A percentile compares a stretch with the other conserved stretches of the same genome.
These are phyloP conservation scores for Ciconia maguari DNA, from an alignment of 2,113 vertebrate genomes.

Conservation along the genomic window DNA sequence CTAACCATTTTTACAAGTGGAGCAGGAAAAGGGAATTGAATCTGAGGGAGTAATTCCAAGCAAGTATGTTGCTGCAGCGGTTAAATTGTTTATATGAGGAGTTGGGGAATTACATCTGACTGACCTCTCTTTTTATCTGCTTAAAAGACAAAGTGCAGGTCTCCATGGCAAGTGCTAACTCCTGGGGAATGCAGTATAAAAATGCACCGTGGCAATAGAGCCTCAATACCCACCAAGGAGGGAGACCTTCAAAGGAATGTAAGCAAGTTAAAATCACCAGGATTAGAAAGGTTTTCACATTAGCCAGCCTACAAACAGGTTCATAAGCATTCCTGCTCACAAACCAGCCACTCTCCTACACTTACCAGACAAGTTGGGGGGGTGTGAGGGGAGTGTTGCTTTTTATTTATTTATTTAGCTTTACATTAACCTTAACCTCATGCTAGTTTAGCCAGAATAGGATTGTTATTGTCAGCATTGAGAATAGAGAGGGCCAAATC, in stretches of 20 bases:
- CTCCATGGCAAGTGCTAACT: slow-evolving; percentile 68
- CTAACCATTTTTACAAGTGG: slow-evolving; percentile 85
- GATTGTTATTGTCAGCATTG: background rate
- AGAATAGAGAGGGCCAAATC: background rate
- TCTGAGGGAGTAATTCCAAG: slow-evolving; percentile 83
- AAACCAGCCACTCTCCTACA: background rate
- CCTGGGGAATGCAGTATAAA: slow-evolving; percentile 67
- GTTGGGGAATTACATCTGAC: slow-evolving; percentile 81
- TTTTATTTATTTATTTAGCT: slow-evolving; percentile 21
- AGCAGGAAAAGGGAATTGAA: slow-evolving; percentile 85
- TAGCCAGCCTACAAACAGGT: background rate
- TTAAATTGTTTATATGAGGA: slow-evolving; percentile 84
- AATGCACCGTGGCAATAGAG: slow-evolving; percentile 58
- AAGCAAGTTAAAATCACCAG: slow-evolving; percentile 52
- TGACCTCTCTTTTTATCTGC: slow-evolving; percentile 84
- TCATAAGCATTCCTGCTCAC: slow-evolving; percentile 15
- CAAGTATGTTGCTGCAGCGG: slow-evolving; percentile 78
- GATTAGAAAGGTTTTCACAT: slow-evolving; percentile 43
- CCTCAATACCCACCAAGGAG: slow-evolving; percentile 35
- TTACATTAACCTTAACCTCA: slow-evolving; percentile 32
- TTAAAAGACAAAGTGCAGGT: slow-evolving; percentile 83
- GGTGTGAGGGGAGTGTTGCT: background rate
- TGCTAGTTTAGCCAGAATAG: background rate
- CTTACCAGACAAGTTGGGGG: background rate
- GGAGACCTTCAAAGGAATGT: slow-evolving; percentile 62